Evolutionary conservation across 2,797 vertebrate genomes (phyloP).

Genomic region (Thunnus albacares): DNA sequence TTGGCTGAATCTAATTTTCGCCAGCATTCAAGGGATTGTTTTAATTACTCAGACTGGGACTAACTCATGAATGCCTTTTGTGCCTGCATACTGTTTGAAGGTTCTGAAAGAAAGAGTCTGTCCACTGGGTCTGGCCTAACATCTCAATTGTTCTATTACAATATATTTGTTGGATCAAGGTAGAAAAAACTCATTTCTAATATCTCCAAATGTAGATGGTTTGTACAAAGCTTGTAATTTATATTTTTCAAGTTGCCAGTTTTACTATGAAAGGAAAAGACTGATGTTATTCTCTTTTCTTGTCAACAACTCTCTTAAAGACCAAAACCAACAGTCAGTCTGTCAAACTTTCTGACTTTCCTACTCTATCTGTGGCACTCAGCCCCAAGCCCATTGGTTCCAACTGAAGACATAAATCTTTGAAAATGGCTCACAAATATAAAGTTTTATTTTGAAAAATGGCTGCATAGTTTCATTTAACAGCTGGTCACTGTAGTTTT

Average conservation of each 20-base stretch:
- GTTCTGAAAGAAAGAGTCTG: background rate
- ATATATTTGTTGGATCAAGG: background rate
- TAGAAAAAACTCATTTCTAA: background rate
- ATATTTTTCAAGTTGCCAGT: background rate
- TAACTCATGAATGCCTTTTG: slow-evolving; percentile 6
- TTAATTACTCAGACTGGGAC: background rate
- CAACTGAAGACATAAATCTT: no score
- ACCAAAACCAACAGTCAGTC: no score
- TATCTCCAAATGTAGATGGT: background rate
- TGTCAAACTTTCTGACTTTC: no score
- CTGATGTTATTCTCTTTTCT: no score
- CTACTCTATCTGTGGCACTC: no score
- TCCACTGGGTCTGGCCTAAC: background rate
- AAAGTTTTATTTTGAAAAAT: no score
- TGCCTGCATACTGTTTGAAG: background rate
- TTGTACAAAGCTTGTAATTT: background rate
- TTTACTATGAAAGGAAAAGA: slow-evolving; percentile 3
- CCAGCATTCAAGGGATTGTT: background rate
- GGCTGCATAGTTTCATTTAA: no score
- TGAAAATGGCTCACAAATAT: no score
- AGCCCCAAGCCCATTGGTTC: no score
- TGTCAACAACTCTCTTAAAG: no score
- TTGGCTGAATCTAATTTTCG: background rate
- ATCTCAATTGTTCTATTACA: no score
- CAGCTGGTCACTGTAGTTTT: no score